Conservation (phyloP, 2,113 vertebrate genomes). For the Meleagris gallopavo region DNA sequence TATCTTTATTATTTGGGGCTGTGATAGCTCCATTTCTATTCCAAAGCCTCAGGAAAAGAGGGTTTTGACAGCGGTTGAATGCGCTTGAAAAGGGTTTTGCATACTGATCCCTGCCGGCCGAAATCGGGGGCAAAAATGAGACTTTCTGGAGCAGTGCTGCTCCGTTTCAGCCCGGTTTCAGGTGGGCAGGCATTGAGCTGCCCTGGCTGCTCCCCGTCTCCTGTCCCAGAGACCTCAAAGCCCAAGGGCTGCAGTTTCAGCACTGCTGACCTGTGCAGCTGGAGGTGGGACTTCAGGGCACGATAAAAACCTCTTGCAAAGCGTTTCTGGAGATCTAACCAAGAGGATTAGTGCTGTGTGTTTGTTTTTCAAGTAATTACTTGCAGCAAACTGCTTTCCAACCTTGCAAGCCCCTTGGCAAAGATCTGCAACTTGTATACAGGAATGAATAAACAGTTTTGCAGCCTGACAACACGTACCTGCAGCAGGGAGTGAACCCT, state of each 20-base stretch:
- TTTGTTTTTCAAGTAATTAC: not conserved
- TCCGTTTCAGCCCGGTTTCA: rapidly evolving
- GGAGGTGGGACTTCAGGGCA: not conserved
- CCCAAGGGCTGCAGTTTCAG: not conserved
- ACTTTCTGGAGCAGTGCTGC: not conserved
- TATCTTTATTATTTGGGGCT: not conserved
- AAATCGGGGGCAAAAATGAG: not conserved
- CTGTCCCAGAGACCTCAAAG: not conserved
- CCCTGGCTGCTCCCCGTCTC: not conserved
- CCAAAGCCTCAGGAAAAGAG: not conserved
- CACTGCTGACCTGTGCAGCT: not conserved
- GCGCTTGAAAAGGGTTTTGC: not conserved
- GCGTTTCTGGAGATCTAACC: not conserved
- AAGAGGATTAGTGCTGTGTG: not conserved
- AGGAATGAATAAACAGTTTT: not conserved
- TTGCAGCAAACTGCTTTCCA: not conserved
- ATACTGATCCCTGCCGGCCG: not conserved
- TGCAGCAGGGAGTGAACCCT: not conserved
- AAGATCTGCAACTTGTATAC: not conserved
- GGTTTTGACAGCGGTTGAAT: not conserved
- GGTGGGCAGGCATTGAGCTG: not conserved
- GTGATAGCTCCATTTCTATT: not conserved
- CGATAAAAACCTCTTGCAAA: not conserved
- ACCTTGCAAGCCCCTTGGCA: not conserved
- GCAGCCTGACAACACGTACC: not conserved